Conservation (phyloP, 2,113 vertebrate species). For the Bos indicus region DNA sequence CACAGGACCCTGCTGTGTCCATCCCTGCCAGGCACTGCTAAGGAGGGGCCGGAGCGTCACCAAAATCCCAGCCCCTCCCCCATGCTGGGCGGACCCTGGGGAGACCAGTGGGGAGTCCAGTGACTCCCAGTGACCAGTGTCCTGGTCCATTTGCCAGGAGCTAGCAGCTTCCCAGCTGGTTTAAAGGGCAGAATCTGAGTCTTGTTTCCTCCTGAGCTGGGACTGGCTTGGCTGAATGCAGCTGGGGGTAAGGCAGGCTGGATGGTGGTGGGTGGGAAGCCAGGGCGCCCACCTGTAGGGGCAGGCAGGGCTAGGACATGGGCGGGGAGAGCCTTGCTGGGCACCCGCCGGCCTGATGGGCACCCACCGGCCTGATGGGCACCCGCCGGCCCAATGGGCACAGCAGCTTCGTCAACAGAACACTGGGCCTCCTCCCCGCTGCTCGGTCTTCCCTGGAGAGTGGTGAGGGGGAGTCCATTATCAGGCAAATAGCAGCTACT, state of each 20-base stretch:
- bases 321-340: not conserved
- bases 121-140: not conserved
- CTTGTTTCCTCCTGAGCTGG: not conserved
- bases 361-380: not conserved
- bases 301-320: fast-evolving
- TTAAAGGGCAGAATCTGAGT: not conserved
- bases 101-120: not conserved
- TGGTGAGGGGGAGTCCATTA: slow-evolving; percentile 47
- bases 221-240: not conserved
- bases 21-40: not conserved
- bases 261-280: not conserved
- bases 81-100: fast-evolving
- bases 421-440: not conserved
- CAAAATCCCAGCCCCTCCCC: fast-evolving
- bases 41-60: not conserved
- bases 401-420: not conserved
- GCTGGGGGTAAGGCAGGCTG: not conserved
- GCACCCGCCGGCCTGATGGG: fast-evolving
- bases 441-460: not conserved
- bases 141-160: not conserved
- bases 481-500: slow-evolving; percentile 53
- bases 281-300: not conserved
- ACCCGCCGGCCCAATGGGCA: not conserved
- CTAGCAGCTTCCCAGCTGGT: not conserved
- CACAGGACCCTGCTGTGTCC: not conserved